phyloP scores from a whole-genome alignment of 2,888 invertebrate genomes.

The Sphaeridia pumilis region DNA sequence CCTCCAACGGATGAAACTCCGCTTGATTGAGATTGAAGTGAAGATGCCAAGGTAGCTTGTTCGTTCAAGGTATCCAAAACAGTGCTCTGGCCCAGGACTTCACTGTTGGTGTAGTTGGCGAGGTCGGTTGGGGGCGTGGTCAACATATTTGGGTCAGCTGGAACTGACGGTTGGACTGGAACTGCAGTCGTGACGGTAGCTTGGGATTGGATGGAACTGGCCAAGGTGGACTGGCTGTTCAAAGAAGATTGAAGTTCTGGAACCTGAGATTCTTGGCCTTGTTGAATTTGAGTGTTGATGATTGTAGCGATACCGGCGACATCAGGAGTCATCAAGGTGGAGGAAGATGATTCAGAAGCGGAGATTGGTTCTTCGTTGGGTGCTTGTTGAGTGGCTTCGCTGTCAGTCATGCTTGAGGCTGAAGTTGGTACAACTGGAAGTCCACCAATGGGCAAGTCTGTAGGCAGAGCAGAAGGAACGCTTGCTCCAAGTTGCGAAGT shows the following conservation, averaged over 20 bases:
- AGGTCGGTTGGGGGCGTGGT: conserved; percentile 2
- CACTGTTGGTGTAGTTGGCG: not conserved
- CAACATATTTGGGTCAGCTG: conserved; percentile 1
- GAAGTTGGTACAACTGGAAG: not conserved
- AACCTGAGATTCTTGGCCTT: conserved; percentile 4
- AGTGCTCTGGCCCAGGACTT: conserved; percentile 7
- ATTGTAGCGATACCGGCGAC: not conserved
- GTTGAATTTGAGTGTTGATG: conserved; percentile 1
- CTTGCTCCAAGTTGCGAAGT: not conserved
- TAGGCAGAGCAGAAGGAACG: not conserved
- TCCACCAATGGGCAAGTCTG: not conserved
- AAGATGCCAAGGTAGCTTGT: conserved; percentile 1
- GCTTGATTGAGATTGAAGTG: not conserved
- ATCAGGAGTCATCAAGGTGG: not conserved
- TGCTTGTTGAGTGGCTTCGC: not conserved
- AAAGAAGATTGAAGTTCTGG: conserved; percentile 5
- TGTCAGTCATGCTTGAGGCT: not conserved
- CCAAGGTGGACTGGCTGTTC: conserved; percentile 2
- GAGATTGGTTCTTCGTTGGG: conserved; percentile 6
- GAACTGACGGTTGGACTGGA: not conserved
- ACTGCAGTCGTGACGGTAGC: not conserved
- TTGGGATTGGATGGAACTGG: conserved; percentile 9
- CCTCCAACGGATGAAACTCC: not conserved
- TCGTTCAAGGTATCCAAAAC: conserved; percentile 3
- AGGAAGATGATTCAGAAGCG: not conserved